Conservation (phyloP, 2,797 vertebrate genomes). For the Podarcis lilfordi region DNA sequence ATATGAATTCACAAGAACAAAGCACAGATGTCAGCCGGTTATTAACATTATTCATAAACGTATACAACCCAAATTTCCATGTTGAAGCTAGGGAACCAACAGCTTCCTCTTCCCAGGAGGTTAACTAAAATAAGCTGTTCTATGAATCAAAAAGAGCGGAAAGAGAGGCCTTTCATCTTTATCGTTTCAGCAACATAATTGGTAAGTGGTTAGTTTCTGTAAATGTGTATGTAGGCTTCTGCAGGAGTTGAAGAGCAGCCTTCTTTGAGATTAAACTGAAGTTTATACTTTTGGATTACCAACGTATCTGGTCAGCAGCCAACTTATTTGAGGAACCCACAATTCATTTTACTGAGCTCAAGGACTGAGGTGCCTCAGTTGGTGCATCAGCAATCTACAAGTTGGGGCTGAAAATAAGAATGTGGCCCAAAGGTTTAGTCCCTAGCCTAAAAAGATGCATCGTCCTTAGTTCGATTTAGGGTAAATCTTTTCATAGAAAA, state of each 20-base stretch:
- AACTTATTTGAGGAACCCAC: conserved; percentile 64
- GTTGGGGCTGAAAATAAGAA: conserved; percentile 67
- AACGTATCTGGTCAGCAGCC: conserved; percentile 62
- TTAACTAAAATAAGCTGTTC: conserved; percentile 68
- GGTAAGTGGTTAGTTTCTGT: conserved; percentile 64
- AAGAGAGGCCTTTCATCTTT: conserved; percentile 60
- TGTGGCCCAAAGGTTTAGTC: conserved; percentile 68
- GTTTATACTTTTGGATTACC: conserved; percentile 68
- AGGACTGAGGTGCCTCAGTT: conserved; percentile 56
- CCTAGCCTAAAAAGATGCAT: conserved; percentile 60
- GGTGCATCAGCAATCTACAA: conserved; percentile 58
- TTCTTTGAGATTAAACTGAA: conserved; percentile 69
- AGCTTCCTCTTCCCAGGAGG: conserved; percentile 67
- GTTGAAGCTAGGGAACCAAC: conserved; percentile 58
- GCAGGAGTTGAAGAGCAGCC: conserved; percentile 60
- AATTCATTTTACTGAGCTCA: conserved; percentile 54
- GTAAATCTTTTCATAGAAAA: conserved; percentile 99
- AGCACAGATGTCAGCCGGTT: conserved; percentile 70
- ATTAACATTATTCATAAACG: conserved; percentile 66
- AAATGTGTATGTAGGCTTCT: conserved; percentile 63
- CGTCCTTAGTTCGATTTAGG: conserved; percentile 90
- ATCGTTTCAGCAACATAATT: conserved; percentile 59
- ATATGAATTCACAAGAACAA: conserved; percentile 73
- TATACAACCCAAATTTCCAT: conserved; percentile 60
- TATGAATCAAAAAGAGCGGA: conserved; percentile 64